These are phyloP conservation scores for Bellardia pandia DNA, from an alignment of 2,888 invertebrate species.

Conservation along the genomic window DNA sequence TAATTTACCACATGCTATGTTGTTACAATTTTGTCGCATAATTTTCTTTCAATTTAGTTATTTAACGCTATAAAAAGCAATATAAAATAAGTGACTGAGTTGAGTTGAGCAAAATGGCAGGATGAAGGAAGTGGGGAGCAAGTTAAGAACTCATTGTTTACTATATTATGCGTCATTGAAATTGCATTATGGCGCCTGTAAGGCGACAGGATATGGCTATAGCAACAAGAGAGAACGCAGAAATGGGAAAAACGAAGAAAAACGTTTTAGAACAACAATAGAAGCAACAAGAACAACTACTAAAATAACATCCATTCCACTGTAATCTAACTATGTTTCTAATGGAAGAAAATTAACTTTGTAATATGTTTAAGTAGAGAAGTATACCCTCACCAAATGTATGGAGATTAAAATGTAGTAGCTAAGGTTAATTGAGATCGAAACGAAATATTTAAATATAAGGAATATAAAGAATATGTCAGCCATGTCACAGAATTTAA, in stretches of 20 bases:
- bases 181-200: constrained; percentile 74
- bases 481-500: too few species aligned
- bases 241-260: constrained; percentile 31
- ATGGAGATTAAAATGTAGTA: neutral
- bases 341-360: constrained; percentile 69
- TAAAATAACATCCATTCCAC: constrained; percentile 49
- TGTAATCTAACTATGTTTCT: constrained; percentile 68
- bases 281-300: constrained; percentile 8
- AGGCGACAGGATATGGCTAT: constrained; percentile 70
- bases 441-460: too few species aligned
- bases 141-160: constrained; percentile 67
- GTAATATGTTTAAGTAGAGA: constrained; percentile 62
- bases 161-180: constrained; percentile 73
- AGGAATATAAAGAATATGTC: too few species aligned
- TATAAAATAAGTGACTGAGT: constrained; percentile 36
- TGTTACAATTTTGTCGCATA: constrained; percentile 74
- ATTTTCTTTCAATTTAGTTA: constrained; percentile 73
- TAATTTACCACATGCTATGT: constrained; percentile 74
- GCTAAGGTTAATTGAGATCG: too few species aligned
- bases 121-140: constrained; percentile 17
- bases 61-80: constrained; percentile 66
- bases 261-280: constrained; percentile 45
- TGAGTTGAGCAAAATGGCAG: neutral
- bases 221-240: constrained; percentile 56
- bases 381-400: constrained; percentile 7